These are phyloP conservation scores for Neodiprion lecontei DNA, from an alignment of 1,140 invertebrate species.

Conservation along the genomic window DNA sequence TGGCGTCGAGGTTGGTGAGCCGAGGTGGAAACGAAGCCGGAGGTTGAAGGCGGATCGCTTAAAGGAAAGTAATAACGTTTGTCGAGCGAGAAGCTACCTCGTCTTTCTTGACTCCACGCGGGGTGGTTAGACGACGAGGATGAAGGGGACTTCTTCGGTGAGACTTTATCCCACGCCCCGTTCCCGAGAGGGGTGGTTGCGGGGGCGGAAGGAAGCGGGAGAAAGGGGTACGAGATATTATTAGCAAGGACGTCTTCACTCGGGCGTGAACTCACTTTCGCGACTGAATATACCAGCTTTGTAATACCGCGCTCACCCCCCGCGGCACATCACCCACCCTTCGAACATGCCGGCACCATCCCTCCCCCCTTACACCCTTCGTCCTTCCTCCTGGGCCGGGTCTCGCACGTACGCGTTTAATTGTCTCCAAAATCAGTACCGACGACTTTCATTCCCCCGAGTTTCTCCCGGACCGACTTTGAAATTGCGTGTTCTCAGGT, in stretches of 20 bases:
- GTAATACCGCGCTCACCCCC: not conserved
- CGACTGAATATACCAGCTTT: conserved; percentile 7
- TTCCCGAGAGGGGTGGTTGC: not conserved
- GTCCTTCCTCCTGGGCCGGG: too few species aligned
- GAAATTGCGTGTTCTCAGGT: too few species aligned
- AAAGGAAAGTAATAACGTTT: conserved; percentile 53
- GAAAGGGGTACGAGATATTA: conserved; percentile 3
- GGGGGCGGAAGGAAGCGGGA: conserved; percentile 5
- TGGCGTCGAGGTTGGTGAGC: conserved; percentile 38
- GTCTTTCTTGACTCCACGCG: not conserved
- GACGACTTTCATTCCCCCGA: too few species aligned
- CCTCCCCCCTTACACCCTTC: too few species aligned
- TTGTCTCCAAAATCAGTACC: not conserved
- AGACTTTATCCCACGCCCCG: not conserved
- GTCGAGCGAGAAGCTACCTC: conserved; percentile 14
- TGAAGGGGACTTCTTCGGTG: not conserved
- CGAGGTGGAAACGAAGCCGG: conserved; percentile 33
- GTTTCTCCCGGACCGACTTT: too few species aligned
- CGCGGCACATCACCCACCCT: not conserved
- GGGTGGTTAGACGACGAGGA: not conserved
- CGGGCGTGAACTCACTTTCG: conserved; percentile 9
- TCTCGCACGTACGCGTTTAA: not conserved
- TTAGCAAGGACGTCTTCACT: conserved; percentile 12
- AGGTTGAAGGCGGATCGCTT: conserved; percentile 45
- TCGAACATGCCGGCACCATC: too few species aligned